These are phyloP conservation scores for Scolopax bukidnonensis DNA, from an alignment of 2,797 vertebrate species.

Conservation along the genomic window DNA sequence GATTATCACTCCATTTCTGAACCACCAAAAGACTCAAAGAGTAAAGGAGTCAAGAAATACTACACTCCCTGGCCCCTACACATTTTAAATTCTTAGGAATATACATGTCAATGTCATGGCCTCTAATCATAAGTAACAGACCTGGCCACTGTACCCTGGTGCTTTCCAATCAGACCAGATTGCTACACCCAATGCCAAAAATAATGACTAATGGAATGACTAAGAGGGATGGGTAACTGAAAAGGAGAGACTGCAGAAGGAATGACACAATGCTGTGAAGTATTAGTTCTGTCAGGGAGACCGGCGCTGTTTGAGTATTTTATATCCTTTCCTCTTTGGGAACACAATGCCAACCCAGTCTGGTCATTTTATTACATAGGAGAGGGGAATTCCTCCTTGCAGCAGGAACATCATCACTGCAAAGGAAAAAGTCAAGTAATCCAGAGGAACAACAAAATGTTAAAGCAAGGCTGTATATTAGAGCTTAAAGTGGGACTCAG, in stretches of 20 bases:
- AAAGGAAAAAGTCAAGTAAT: conserved; percentile 18
- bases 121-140: background rate
- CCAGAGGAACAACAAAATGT: background rate
- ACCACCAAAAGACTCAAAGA: background rate
- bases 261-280: conserved; percentile 47
- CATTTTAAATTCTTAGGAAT: background rate
- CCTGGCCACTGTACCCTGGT: background rate
- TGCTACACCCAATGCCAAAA: conserved; percentile 38
- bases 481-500: background rate
- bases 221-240: conserved; percentile 59
- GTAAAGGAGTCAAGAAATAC: background rate
- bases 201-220: conserved; percentile 63
- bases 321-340: background rate
- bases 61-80: background rate
- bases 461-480: background rate
- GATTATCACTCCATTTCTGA: background rate
- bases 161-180: conserved; percentile 27
- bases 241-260: conserved; percentile 25
- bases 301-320: background rate
- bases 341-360: background rate
- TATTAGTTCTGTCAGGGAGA: conserved; percentile 40
- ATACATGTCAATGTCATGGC: background rate
- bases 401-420: background rate
- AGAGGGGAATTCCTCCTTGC: conserved; percentile 26
- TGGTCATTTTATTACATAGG: conserved; percentile 13